phyloP scores from a whole-genome alignment of 1,140 invertebrate genomes.

The Trissolcus basalis region DNA sequence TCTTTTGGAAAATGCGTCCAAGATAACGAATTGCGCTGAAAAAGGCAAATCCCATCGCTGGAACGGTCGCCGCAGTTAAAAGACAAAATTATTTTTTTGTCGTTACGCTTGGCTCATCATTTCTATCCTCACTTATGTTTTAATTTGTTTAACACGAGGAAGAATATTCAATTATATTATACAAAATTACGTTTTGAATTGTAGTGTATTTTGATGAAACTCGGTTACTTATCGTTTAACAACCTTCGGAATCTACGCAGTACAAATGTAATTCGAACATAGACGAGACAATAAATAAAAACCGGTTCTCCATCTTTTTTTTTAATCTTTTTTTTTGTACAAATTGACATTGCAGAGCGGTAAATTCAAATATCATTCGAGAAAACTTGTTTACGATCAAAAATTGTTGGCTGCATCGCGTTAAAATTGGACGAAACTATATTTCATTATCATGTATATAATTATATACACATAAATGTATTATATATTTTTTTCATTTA shows the following conservation, averaged over 20 bases:
- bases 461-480: constrained; percentile 15
- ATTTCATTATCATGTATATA: constrained; percentile 25
- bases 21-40: too few relatives aligned
- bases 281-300: constrained; percentile 36
- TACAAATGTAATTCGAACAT: constrained; percentile 27
- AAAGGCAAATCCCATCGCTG: too few relatives aligned
- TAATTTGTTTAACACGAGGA: constrained; percentile 23
- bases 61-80: too few relatives aligned
- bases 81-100: neutral
- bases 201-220: constrained; percentile 20
- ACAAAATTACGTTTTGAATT: constrained; percentile 39
- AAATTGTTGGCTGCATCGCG: constrained; percentile 42
- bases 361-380: constrained; percentile 12
- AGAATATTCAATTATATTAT: constrained; percentile 35
- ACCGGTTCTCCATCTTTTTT: neutral
- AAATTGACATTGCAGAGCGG: constrained; percentile 25
- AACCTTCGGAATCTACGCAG: constrained; percentile 13
- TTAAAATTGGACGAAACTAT: constrained; percentile 47
- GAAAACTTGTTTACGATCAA: constrained; percentile 26
- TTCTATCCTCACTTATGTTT: constrained; percentile 8
- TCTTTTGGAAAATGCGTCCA: too few relatives aligned
- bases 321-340: constrained; percentile 8
- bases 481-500: neutral
- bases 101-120: neutral
- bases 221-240: constrained; percentile 30